Evolutionary conservation across 2,113 vertebrate genomes (phyloP), one percentile per base, ranked within the genome.

Genomic region (Boulengeromyrus knoepffleri): DNA sequence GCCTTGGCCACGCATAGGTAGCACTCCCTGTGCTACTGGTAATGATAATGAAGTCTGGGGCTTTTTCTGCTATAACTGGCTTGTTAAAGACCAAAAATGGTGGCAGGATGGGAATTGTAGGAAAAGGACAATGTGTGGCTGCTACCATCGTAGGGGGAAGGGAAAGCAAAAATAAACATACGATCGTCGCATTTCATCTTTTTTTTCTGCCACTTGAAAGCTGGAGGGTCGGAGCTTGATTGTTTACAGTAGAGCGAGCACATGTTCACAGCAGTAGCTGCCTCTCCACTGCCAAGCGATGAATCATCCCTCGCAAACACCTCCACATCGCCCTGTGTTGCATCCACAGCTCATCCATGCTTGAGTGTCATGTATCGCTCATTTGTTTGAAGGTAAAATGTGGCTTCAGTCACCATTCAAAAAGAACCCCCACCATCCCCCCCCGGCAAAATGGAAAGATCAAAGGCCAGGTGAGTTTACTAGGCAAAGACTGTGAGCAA

Each of bases 141-240:
- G 24, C 85, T 17, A 53, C 46, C 27, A 31, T n/a, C 27, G 10
- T 52, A 52, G 21, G 6, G 49, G 50, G 50, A 53, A 8, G 50
- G n/a, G 31, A 87, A 36, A 53, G 50, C 80, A 85, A 87, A 87
- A 53, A 87, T 47, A 85, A 87, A 87, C 47, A 53, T 19, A 39
- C 27, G 31, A 39, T 42, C 6, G 47, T 53, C 27, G 21, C 27
- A 21, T 39, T 47, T 70, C n/a, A 70, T 70, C 27, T 45, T 19
- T 87, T 56, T 87, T 36, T 31, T 53, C 47, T 56, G 13, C 50
- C 31, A 8, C 27, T 39, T 53, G 50, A 31, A 50, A 50, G 45
- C 84, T n/a, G 85, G 85, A 31, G 49, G 49, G n/a, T 50, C 49
- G 6, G 24, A 36, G 85, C n/a, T 87, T 56, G 49, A 53, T 36